phyloP scores from a whole-genome alignment of 2,797 vertebrate species.

The Chaenodraco wilsoni region DNA sequence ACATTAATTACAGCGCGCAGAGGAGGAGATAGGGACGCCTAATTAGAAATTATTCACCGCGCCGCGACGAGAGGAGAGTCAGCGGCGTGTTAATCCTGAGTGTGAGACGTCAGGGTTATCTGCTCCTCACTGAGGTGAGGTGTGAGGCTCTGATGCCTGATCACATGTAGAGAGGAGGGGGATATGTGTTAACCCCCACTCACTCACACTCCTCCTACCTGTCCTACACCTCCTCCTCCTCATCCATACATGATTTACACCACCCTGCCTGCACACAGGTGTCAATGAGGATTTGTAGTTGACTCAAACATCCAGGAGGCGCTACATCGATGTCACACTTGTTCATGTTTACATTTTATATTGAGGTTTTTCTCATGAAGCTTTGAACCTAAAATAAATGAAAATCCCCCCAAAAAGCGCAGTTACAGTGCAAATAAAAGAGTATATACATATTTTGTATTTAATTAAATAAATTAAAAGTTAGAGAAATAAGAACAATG shows the following conservation, averaged over 20 bases:
- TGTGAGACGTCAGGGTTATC: slow-evolving; percentile 57
- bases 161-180: slow-evolving; percentile 61
- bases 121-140: slow-evolving; percentile 47
- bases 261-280: slow-evolving; percentile 19
- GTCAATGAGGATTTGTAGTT: slow-evolving; percentile 64
- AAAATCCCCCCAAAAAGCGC: no score
- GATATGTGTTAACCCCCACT: slow-evolving; percentile 59
- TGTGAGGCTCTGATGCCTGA: slow-evolving; percentile 56
- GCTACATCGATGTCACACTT: slow-evolving; percentile 48
- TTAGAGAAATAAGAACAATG: no score
- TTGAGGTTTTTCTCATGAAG: no score
- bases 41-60: slow-evolving; percentile 81
- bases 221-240: slow-evolving; percentile 42
- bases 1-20: slow-evolving; percentile 83
- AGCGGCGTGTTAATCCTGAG: slow-evolving; percentile 58
- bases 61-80: slow-evolving; percentile 64
- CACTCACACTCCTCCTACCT: slow-evolving; percentile 20
- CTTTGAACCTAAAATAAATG: no score
- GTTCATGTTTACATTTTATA: no score
- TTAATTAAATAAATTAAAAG: no score
- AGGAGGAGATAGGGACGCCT: slow-evolving; percentile 75
- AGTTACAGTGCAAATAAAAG: no score
- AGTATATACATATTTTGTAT: no score
- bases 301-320: slow-evolving; percentile 69
- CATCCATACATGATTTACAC: slow-evolving; percentile 73